Evolutionary conservation across 2,113 vertebrate species (phyloP).

Genomic region (Okapia johnstoni): DNA sequence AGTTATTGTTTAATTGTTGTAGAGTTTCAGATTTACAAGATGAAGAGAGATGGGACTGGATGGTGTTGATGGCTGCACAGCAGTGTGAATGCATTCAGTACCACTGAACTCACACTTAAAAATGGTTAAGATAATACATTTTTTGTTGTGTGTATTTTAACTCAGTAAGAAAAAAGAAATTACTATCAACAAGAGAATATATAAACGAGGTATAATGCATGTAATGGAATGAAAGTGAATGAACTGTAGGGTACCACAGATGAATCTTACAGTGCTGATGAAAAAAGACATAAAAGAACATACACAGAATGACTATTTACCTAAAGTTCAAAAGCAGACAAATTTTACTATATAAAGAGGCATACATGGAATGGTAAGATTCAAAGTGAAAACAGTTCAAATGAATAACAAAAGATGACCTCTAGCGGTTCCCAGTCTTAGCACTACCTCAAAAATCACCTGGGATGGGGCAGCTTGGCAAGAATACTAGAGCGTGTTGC

Average conservation of each 20-base stretch:
- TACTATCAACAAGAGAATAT: neutral
- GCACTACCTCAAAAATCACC: neutral
- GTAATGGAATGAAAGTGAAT: neutral
- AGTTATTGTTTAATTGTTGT: neutral
- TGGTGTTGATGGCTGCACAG: neutral
- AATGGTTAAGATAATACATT: neutral
- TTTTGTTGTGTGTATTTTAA: neutral
- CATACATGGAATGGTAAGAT: too few relatives aligned
- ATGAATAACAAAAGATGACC: neutral
- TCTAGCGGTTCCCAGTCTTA: neutral
- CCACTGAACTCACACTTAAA: neutral
- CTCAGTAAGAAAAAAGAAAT: neutral
- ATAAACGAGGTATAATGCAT: neutral
- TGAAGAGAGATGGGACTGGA: too few relatives aligned
- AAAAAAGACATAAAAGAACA: neutral
- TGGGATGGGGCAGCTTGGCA: neutral
- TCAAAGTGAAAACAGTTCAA: neutral
- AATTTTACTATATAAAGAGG: neutral
- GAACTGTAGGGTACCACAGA: neutral
- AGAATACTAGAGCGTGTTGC: neutral
- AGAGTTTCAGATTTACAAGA: neutral
- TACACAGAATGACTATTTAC: neutral
- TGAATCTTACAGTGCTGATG: neutral
- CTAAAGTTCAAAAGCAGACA: neutral
- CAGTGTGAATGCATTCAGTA: neutral